Percentiles rank a stretch among this genome's conserved stretches.
These are phyloP conservation scores for Heliconius erato DNA, from an alignment of 2,888 invertebrate genomes.

Conservation along the genomic window DNA sequence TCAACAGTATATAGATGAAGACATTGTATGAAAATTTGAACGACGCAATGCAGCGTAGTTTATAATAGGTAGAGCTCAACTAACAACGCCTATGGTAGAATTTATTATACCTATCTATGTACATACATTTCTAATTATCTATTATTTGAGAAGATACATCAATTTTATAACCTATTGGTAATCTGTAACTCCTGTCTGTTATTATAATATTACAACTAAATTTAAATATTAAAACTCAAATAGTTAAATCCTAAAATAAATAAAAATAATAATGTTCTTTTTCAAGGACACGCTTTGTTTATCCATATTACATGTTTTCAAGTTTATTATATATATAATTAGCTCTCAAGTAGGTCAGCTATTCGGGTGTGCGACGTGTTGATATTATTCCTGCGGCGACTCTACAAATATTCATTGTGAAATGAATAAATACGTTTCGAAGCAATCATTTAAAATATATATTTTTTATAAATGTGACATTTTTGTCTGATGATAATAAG, in stretches of 20 bases:
- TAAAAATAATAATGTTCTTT: background rate
- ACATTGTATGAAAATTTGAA: too few relatives aligned
- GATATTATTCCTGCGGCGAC: conserved; percentile 48
- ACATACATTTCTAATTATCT: background rate
- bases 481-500: background rate
- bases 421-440: background rate
- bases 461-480: background rate
- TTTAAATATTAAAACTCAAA: background rate
- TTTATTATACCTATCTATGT: background rate
- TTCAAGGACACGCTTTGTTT: conserved; percentile 56
- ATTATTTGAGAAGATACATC: background rate
- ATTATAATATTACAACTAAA: background rate
- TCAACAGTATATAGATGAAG: too few relatives aligned
- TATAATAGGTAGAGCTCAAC: background rate
- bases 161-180: background rate
- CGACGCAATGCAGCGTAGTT: background rate
- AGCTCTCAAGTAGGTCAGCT: conserved; percentile 62
- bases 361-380: conserved; percentile 60
- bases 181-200: too few relatives aligned
- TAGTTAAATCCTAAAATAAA: background rate
- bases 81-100: too few relatives aligned
- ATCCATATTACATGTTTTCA: conserved; percentile 53
- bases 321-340: conserved; percentile 54
- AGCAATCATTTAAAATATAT: background rate
- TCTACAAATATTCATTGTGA: conserved; percentile 38